A percentile compares a stretch with the other conserved stretches of the same genome.
phyloP scores from a whole-genome alignment of 2,113 vertebrate genomes.

The Eulacestoma nigropectus region DNA sequence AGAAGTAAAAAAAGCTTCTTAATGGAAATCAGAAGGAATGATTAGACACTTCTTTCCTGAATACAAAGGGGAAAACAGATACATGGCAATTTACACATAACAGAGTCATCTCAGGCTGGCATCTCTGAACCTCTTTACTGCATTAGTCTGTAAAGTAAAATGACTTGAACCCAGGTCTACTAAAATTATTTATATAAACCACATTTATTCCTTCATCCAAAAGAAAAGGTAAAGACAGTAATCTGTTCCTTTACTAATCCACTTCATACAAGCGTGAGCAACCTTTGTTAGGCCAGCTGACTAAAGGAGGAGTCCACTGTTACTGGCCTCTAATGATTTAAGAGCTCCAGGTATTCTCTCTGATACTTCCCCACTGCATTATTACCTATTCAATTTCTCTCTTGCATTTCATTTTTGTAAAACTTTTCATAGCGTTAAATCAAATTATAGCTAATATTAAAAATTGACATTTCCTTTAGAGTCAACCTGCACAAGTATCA shows the following conservation, averaged over 20 bases:
- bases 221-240: not conserved
- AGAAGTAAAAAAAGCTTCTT: not conserved
- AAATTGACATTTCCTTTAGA: not conserved
- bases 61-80: not conserved
- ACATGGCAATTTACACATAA: not conserved
- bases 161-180: not conserved
- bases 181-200: not conserved
- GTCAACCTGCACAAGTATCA: not conserved
- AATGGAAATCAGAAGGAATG: constrained; percentile 20
- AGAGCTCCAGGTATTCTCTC: not conserved
- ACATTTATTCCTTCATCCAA: not conserved
- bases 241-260: not conserved
- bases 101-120: not conserved
- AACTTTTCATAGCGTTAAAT: not conserved
- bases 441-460: not conserved
- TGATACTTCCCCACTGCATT: not conserved
- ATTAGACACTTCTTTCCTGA: not conserved
- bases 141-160: not conserved
- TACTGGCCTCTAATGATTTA: not conserved
- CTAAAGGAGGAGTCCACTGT: not conserved
- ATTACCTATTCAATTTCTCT: not conserved
- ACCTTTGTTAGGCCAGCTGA: not conserved
- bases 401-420: not conserved
- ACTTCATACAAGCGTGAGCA: not conserved
- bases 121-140: not conserved